These are phyloP conservation scores for Hymenochirus boettgeri DNA, from an alignment of 2,113 vertebrate genomes.

Conservation along the genomic window DNA sequence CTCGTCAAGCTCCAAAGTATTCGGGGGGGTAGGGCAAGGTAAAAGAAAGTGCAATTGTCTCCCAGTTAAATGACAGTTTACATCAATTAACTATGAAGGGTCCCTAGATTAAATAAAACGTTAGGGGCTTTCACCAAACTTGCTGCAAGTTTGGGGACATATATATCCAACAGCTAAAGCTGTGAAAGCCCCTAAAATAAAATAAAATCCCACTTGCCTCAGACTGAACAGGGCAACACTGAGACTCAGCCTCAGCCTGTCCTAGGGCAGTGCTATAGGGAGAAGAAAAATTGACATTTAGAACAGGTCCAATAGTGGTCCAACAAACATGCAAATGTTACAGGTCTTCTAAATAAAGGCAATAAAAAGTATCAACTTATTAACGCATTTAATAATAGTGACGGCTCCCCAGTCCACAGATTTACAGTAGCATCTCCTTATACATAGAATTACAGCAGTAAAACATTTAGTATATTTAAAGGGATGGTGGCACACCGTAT, in stretches of 20 bases:
- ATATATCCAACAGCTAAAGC: constrained; percentile 90
- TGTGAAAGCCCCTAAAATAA: constrained; percentile 89
- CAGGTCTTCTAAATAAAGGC: not conserved
- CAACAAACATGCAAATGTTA: constrained; percentile 66
- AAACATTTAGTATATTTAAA: constrained; percentile 40
- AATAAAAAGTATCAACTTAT: not conserved
- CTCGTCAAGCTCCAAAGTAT: too few relatives aligned
- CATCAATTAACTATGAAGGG: constrained; percentile 61
- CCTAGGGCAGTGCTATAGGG: constrained; percentile 96
- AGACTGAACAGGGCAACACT: constrained; percentile 97
- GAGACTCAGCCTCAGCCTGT: constrained; percentile 97
- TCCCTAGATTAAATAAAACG: constrained; percentile 69
- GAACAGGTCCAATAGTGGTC: constrained; percentile 72
- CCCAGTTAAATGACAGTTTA: constrained; percentile 43
- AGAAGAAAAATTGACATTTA: constrained; percentile 97
- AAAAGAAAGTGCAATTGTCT: too few relatives aligned
- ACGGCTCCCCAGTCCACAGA: not conserved
- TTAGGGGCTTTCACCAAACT: constrained; percentile 97
- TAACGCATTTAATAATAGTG: too few relatives aligned
- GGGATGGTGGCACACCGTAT: not conserved
- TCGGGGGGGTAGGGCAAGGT: too few relatives aligned
- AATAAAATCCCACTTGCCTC: constrained; percentile 97
- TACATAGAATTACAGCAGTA: constrained; percentile 48
- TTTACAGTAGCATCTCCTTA: not conserved
- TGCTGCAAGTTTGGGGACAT: constrained; percentile 96